Evolutionary conservation across 2,888 invertebrate genomes (phyloP).

Genomic region (Oconnorella tubifera): DNA sequence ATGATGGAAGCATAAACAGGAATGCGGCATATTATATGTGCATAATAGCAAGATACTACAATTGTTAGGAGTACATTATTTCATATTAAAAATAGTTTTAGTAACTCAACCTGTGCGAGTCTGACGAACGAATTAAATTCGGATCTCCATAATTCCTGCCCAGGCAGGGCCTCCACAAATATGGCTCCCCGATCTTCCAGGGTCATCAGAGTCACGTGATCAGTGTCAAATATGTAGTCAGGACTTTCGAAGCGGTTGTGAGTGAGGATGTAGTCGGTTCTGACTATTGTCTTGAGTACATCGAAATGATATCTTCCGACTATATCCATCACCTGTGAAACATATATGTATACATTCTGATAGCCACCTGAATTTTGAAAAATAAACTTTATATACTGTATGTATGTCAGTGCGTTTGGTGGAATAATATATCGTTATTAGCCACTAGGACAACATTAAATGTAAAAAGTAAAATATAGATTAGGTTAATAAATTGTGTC

Average conservation of each 20-base stretch:
- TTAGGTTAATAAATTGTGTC: not conserved
- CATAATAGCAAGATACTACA: too few species aligned
- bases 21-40: too few species aligned
- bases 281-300: not conserved
- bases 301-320: not conserved
- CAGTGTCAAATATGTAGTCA: slow-evolving; percentile 16
- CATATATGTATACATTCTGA: too few species aligned
- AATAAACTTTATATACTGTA: too few species aligned
- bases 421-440: too few species aligned
- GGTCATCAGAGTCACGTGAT: slow-evolving; percentile 14
- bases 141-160: slow-evolving; percentile 7
- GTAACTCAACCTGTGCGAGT: slow-evolving; percentile 1
- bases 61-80: too few species aligned
- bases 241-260: slow-evolving; percentile 19
- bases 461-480: too few species aligned
- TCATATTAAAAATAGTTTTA: too few species aligned
- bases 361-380: too few species aligned
- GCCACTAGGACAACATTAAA: too few species aligned
- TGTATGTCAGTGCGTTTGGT: too few species aligned
- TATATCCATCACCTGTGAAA: not conserved
- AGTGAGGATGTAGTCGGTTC: slow-evolving; percentile 7
- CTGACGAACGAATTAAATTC: slow-evolving; percentile 15
- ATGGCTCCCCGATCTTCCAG: slow-evolving; percentile 6
- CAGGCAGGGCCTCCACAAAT: slow-evolving; percentile 9
- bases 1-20: too few species aligned